Percentiles rank a stretch among this genome's conserved stretches.
Evolutionary conservation across 2,113 vertebrate genomes (phyloP).

Genomic region (Cochlearius cochlearius): DNA sequence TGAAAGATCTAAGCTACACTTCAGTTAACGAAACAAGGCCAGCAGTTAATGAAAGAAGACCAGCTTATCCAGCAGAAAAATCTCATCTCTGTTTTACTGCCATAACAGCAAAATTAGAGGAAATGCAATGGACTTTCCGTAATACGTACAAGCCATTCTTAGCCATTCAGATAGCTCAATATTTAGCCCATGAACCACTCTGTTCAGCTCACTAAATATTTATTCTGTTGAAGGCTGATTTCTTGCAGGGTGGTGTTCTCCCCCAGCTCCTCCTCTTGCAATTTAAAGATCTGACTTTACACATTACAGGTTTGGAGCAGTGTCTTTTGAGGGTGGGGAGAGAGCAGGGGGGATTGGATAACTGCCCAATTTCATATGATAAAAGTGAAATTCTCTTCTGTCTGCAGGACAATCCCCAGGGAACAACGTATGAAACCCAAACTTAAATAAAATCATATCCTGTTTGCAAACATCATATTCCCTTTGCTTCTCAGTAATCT

Average conservation of each 20-base stretch:
- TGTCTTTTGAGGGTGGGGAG: slow-evolving; percentile 33
- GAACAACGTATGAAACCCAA: slow-evolving; percentile 75
- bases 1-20: not conserved
- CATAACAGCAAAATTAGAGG: not conserved
- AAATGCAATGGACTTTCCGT: not conserved
- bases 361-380: slow-evolving; percentile 74
- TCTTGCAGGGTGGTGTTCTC: slow-evolving; percentile 24
- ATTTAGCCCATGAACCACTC: not conserved
- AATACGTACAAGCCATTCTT: not conserved
- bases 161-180: not conserved
- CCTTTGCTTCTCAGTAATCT: slow-evolving; percentile 76
- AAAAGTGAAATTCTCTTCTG: slow-evolving; percentile 83
- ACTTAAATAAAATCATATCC: slow-evolving; percentile 84
- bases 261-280: slow-evolving; percentile 41
- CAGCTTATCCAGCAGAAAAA: not conserved
- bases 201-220: not conserved
- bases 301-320: slow-evolving; percentile 39
- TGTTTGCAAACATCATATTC: slow-evolving; percentile 83
- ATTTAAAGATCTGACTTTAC: slow-evolving; percentile 60
- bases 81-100: not conserved
- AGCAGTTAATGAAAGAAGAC: not conserved
- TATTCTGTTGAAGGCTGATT: slow-evolving; percentile 16
- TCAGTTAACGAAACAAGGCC: not conserved
- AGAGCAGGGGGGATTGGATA: slow-evolving; percentile 47
- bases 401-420: slow-evolving; percentile 76